phyloP scores from a whole-genome alignment of 2,113 vertebrate species.

The Eonycteris spelaea region DNA sequence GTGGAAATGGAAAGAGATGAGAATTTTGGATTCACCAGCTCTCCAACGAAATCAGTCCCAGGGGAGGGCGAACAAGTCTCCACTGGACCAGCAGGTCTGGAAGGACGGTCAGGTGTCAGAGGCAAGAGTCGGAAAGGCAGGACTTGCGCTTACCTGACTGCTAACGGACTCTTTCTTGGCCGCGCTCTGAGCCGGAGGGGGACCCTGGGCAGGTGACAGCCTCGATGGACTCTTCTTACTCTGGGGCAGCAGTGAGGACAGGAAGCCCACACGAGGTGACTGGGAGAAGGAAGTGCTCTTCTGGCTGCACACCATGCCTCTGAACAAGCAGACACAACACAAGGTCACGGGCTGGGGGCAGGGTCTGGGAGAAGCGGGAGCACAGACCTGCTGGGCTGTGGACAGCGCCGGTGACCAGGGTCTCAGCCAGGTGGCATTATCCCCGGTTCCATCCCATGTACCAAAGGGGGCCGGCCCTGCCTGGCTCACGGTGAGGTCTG shows the following conservation, averaged over 20 bases:
- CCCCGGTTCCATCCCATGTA: not conserved
- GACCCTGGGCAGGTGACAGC: slow-evolving; percentile 70
- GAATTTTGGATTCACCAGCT: not conserved
- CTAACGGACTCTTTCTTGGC: slow-evolving; percentile 86
- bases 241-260: slow-evolving; percentile 94
- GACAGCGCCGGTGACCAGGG: fast-evolving
- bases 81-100: not conserved
- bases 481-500: not conserved
- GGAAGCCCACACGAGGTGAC: slow-evolving; percentile 88
- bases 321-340: slow-evolving; percentile 71
- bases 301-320: slow-evolving; percentile 93
- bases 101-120: not conserved
- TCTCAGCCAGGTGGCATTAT: not conserved
- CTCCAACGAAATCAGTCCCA: not conserved
- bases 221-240: slow-evolving; percentile 87
- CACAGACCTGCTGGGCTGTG: fast-evolving
- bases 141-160: slow-evolving; percentile 83
- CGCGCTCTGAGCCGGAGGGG: slow-evolving; percentile 83
- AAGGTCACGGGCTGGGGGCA: not conserved
- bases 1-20: not conserved
- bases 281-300: slow-evolving; percentile 84
- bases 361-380: not conserved
- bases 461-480: not conserved
- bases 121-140: not conserved
- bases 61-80: no score